Evolutionary conservation across 2,888 invertebrate species (phyloP), one percentile per base, ranked within the genome.

Genomic region (Drosophila histrio): DNA sequence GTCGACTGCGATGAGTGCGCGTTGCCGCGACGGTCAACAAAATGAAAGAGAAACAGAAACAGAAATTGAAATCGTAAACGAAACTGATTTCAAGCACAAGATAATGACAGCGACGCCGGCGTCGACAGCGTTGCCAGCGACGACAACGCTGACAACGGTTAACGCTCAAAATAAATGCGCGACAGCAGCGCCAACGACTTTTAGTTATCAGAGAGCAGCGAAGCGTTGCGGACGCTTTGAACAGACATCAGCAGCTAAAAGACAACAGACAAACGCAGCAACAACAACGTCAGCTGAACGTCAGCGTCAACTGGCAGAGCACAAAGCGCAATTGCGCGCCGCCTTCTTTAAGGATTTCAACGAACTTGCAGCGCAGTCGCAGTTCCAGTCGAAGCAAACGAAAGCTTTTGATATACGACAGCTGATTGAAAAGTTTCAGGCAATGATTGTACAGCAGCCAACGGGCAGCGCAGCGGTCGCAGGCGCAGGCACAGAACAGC

Each of bases 181-280:
- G 77, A 57, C 61, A 52, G 72, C 79, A 82, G 76, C 72, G 87
- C 76, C 72, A 78, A 74, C 85, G 73, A 72, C 71, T 64, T 71
- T 89, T 79, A 89, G 89, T 89, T 80, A 84, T 87, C 89, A 87
- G 83, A 85, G 85, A 88, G 82, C 88, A 82, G 59, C 80, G 77
- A 79, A 89, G 80, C 76, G 75, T 83, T 66, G 70, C 71, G 77
- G 75, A 75, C 66, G 66, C 59, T 65, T 58, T 43, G 34, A 67
- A 24, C 57, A 50, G 59, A 62, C 41, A 61, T 5, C 39, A 69
- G 44, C 56, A 63, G 9, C 36, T 47, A 24, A 39, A 17, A 62
- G 54, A 61, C 30, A 24, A 11, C 15, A 43, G 43, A 9, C 24
- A 24, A 5, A 43, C 4, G n/a, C 34, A 38, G 9, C 47, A 8